Percentiles rank a stretch among this genome's conserved stretches.
phyloP scores from a whole-genome alignment of 2,113 vertebrate genomes.

The Eublepharis macularius region DNA sequence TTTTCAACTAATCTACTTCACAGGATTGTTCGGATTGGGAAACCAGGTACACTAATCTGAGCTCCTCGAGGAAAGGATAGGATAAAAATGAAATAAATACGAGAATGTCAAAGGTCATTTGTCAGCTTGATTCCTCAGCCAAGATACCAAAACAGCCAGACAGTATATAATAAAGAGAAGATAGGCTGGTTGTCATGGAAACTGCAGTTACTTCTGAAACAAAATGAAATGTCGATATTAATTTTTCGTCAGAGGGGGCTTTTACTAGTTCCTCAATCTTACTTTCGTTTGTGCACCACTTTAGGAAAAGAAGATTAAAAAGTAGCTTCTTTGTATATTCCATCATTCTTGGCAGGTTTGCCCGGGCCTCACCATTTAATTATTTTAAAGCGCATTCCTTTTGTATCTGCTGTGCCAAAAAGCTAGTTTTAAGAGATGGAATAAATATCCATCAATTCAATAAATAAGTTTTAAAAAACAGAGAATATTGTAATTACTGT shows the following conservation, averaged over 20 bases:
- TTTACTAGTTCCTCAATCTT: slow-evolving; percentile 10
- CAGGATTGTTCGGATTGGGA: background rate
- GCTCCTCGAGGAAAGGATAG: background rate
- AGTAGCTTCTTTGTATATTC: slow-evolving; percentile 15
- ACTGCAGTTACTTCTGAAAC: background rate
- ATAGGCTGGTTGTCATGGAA: background rate
- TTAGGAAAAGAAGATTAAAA: background rate
- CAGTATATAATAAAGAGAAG: background rate
- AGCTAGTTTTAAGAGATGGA: background rate
- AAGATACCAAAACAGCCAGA: background rate
- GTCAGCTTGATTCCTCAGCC: background rate
- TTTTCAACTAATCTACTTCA: background rate
- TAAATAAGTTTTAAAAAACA: slow-evolving; percentile 3
- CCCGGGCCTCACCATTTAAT: background rate
- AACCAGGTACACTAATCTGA: background rate
- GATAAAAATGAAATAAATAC: background rate
- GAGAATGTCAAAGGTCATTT: slow-evolving; percentile 9
- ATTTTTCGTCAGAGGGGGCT: background rate
- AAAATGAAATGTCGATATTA: background rate
- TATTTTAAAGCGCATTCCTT: background rate
- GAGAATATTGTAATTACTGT: background rate
- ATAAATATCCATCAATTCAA: slow-evolving; percentile 13
- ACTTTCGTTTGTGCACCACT: background rate
- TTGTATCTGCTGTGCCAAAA: slow-evolving; percentile 7
- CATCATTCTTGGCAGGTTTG: slow-evolving; percentile 1